Evolutionary conservation across 2,797 vertebrate species (phyloP).

Genomic region (Rhyacichthys aspro): DNA sequence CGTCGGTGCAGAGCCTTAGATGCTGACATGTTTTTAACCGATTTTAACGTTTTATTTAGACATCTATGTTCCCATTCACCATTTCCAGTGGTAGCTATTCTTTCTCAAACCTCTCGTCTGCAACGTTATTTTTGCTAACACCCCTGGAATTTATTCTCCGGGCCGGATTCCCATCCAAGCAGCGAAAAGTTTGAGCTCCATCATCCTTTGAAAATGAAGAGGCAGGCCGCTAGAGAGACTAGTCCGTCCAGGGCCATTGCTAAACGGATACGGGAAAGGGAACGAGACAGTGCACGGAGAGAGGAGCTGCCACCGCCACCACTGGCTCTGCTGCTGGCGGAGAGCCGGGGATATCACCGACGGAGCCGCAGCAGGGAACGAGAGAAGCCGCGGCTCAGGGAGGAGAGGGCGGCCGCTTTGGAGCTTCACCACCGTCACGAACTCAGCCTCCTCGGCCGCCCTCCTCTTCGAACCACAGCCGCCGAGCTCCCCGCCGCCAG

Average conservation of each 20-base stretch:
- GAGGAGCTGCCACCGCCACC: slow-evolving; percentile 74
- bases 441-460: slow-evolving; percentile 79
- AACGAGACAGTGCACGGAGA: slow-evolving; percentile 71
- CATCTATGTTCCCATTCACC: slow-evolving; percentile 11
- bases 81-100: slow-evolving; percentile 3
- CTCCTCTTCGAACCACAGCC: slow-evolving; percentile 62
- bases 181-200: slow-evolving; percentile 75
- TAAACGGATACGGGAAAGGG: slow-evolving; percentile 84
- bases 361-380: slow-evolving; percentile 83
- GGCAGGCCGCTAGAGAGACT: slow-evolving; percentile 90
- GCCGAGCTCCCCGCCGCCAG: slow-evolving; percentile 61
- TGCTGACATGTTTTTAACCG: slow-evolving; percentile 72
- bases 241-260: slow-evolving; percentile 83
- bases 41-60: slow-evolving; percentile 36
- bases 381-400: slow-evolving; percentile 76
- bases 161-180: slow-evolving; percentile 58
- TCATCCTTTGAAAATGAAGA: slow-evolving; percentile 85
- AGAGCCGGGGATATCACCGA: slow-evolving; percentile 76
- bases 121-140: slow-evolving; percentile 23
- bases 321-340: slow-evolving; percentile 78
- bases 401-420: slow-evolving; percentile 69
- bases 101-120: slow-evolving; percentile 15
- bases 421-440: slow-evolving; percentile 80
- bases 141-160: slow-evolving; percentile 21
- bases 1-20: slow-evolving; percentile 59